These are phyloP conservation scores for Vidua macroura DNA, from an alignment of 2,113 vertebrate species.

Conservation along the genomic window DNA sequence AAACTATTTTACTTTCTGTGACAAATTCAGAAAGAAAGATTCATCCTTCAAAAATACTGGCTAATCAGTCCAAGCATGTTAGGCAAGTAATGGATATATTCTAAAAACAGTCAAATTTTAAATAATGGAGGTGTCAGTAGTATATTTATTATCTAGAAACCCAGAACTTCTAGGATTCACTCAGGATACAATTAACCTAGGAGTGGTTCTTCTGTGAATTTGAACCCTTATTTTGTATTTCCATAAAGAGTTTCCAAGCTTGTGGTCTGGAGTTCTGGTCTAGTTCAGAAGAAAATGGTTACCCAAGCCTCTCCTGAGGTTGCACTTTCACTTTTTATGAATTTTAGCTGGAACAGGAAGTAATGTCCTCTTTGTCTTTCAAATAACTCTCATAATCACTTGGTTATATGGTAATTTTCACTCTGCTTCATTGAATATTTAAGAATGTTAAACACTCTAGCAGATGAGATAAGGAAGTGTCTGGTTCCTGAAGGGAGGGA, in stretches of 20 bases:
- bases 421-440: neutral
- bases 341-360: neutral
- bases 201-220: neutral
- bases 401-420: neutral
- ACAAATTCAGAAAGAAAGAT: neutral
- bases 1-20: neutral
- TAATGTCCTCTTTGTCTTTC: neutral
- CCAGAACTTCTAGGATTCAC: neutral
- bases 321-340: neutral
- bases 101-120: rapidly evolving
- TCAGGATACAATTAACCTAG: neutral
- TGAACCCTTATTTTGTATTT: neutral
- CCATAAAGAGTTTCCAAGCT: neutral
- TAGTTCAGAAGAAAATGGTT: neutral
- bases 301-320: neutral
- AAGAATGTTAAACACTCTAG: neutral
- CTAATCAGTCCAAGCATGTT: neutral
- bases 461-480: neutral
- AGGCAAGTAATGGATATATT: neutral
- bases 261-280: neutral
- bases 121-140: neutral
- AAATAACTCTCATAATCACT: neutral
- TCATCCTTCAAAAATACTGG: neutral
- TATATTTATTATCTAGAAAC: neutral
- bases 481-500: neutral